Base-by-base conservation (phyloP, 2,797 vertebrate species). In the Periparus ater region DNA sequence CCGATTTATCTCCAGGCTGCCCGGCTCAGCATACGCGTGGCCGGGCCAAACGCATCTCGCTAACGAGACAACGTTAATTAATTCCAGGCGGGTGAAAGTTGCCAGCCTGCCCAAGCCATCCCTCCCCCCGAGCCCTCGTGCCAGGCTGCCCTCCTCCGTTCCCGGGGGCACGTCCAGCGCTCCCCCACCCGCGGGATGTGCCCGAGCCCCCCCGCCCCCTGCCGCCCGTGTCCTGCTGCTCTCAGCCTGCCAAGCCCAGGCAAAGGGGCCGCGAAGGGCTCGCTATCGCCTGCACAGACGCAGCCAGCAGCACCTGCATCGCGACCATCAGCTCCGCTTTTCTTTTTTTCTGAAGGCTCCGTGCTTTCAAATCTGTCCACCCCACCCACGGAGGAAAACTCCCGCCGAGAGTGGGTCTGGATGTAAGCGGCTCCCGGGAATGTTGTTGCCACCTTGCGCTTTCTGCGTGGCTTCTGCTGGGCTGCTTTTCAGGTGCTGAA, bases 41-140 rank as follows among this genome's bases (percentile, higher is more conserved):
- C 81, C 91, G 61, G 94, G 67, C 87, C 85, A 89, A 96, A 79
- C 71, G 47, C 85, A 73, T 81, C 87, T 80, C 76, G 51, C 90
- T 88, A 95, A 92, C 74, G 90, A 93, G 91, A 85, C 91, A 73
- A 89, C 79, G 71, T 91, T 93, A 89, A 93, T 95, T 96, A 95
- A 94, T 93, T 95, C 85, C 94, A 54, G 76, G 77, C 70, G 68
- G 88, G 88, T 93, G 82, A 94, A 95, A 95, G 94, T 90, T 90
- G 91, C 92, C 91, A 90, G 88, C 75, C 94, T 91, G 83, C 30
- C 85, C 88, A 54, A 85, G 72, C 72, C 78, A 72, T 71, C 48
- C 62, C 60, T 14, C 22, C 19, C 36, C 12, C 48, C 23, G 8
- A 29, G 14, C 34, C 72, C 42, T 27, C 17, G 48, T 84, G 89